Percentiles rank a stretch among this genome's conserved stretches.
Conservation (phyloP, 2,797 vertebrate species). For the Harpagifer antarcticus region DNA sequence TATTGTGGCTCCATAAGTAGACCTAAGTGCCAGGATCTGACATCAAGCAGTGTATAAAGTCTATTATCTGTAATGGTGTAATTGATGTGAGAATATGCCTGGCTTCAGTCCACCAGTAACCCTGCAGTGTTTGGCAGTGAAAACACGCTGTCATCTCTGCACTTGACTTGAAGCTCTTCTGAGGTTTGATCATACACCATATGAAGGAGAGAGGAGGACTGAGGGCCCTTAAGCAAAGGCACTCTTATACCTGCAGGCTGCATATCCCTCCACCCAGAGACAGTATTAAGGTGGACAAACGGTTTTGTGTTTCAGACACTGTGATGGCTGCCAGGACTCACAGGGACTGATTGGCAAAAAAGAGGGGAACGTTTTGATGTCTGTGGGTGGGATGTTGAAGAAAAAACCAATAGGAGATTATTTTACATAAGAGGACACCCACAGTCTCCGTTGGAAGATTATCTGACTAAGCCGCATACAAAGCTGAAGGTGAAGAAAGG, state of each 20-base stretch:
- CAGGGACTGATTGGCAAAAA: constrained; percentile 55
- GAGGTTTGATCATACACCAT: constrained; percentile 68
- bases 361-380: constrained; percentile 61
- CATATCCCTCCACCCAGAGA: constrained; percentile 64
- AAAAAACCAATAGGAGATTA: constrained; percentile 62
- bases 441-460: constrained; percentile 71
- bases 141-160: constrained; percentile 42
- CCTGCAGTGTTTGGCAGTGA: constrained; percentile 63
- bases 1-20: constrained; percentile 1
- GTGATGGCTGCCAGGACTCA: constrained; percentile 66
- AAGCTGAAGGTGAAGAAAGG: constrained; percentile 58
- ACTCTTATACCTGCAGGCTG: constrained; percentile 42
- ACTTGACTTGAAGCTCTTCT: constrained; percentile 70
- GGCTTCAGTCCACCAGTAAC: constrained; percentile 55
- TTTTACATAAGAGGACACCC: constrained; percentile 74
- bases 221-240: constrained; percentile 40
- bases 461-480: constrained; percentile 66
- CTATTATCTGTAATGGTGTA: constrained; percentile 55
- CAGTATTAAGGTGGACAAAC: constrained; percentile 66
- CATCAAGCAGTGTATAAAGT: constrained; percentile 45
- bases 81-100: constrained; percentile 63
- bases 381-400: constrained; percentile 64
- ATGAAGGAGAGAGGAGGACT: constrained; percentile 48
- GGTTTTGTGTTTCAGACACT: constrained; percentile 68
- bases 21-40: constrained; percentile 27